Percentiles rank a stretch among this genome's conserved stretches.
phyloP scores from a whole-genome alignment of 1,140 invertebrate species.

The Meloidogyne chitwoodi region DNA sequence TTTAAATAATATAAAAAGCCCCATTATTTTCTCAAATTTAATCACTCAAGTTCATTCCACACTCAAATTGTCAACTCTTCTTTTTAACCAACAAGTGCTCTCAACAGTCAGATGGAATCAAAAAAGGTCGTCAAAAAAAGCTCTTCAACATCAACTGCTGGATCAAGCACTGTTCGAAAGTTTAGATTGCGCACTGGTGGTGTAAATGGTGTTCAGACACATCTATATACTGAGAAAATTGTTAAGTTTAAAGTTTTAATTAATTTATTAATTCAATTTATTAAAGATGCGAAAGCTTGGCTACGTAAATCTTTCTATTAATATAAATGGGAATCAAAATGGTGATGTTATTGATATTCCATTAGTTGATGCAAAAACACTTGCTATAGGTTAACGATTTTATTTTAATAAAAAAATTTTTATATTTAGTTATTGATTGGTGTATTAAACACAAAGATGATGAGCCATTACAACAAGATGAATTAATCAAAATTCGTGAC shows the following conservation, averaged over 20 bases:
- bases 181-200: not conserved
- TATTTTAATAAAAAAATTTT: not conserved
- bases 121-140: not conserved
- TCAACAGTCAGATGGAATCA: not conserved
- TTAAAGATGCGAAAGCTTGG: not conserved
- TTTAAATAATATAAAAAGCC: no score
- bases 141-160: not conserved
- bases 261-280: not conserved
- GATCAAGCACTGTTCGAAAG: not conserved
- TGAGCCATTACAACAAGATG: not conserved
- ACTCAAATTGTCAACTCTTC: no score
- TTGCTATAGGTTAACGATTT: not conserved
- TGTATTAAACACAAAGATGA: not conserved
- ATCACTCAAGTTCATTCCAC: no score
- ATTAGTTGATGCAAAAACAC: not conserved
- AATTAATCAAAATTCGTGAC: not conserved
- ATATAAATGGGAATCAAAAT: not conserved
- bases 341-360: not conserved
- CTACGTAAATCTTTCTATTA: not conserved
- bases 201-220: not conserved
- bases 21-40: no score
- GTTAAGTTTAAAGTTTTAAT: not conserved
- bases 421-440: not conserved
- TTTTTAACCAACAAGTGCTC: no score
- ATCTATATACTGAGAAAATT: not conserved